A percentile compares a stretch with the other conserved stretches of the same genome.
Evolutionary conservation across 1,140 invertebrate genomes (phyloP).

Genomic region (Tetraneura akinire): DNA sequence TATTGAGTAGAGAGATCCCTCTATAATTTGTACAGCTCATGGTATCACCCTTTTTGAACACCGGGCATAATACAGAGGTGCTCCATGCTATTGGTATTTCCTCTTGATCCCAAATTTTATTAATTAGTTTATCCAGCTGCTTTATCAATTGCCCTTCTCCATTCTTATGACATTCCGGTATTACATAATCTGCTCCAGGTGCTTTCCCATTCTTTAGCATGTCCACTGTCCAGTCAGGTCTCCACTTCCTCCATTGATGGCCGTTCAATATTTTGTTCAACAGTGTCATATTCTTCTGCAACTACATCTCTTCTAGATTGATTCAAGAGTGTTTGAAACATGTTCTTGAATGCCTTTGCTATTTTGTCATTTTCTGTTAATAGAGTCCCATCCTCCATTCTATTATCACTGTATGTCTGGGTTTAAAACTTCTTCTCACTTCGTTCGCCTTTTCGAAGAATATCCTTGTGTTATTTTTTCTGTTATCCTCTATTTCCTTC

Average conservation of each 20-base stretch:
- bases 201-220: slow-evolving; percentile 40
- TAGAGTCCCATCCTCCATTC: slow-evolving; percentile 18
- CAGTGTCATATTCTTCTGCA: slow-evolving; percentile 26
- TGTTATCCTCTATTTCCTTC: slow-evolving; percentile 46
- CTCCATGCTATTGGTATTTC: not conserved
- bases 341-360: slow-evolving; percentile 21
- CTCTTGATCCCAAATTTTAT: slow-evolving; percentile 16
- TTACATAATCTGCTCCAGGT: slow-evolving; percentile 12
- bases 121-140: slow-evolving; percentile 22
- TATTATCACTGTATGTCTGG: slow-evolving; percentile 43
- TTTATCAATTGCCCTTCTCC: slow-evolving; percentile 1
- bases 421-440: slow-evolving; percentile 50
- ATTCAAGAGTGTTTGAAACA: slow-evolving; percentile 21
- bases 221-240: not conserved
- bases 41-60: not conserved
- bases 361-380: slow-evolving; percentile 43
- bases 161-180: slow-evolving; percentile 25
- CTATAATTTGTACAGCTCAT: too few relatives aligned
- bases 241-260: slow-evolving; percentile 20
- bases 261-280: slow-evolving; percentile 40
- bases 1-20: too few relatives aligned
- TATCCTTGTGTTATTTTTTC: slow-evolving; percentile 40
- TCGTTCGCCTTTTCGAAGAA: slow-evolving; percentile 48
- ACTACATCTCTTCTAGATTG: slow-evolving; percentile 27
- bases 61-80: not conserved